Evolutionary conservation across 2,888 invertebrate species (phyloP).

Genomic region (Calliphora vomitoria): DNA sequence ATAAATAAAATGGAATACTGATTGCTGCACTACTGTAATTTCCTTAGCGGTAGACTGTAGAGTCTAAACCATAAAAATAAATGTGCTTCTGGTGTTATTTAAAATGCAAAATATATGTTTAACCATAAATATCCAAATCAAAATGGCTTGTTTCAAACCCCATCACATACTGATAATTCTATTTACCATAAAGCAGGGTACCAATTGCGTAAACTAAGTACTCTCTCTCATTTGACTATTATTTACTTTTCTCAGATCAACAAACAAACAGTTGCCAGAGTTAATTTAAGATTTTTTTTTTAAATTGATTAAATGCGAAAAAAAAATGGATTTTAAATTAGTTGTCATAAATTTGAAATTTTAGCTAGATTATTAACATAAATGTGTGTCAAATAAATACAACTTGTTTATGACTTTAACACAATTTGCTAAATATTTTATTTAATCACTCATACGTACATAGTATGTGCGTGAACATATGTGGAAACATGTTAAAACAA

Average conservation of each 20-base stretch:
- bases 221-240: not conserved
- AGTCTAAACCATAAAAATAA: no score
- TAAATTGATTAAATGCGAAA: slow-evolving; percentile 37
- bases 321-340: slow-evolving; percentile 26
- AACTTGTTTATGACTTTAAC: slow-evolving; percentile 31
- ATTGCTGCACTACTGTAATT: no score
- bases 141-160: no score
- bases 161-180: not conserved
- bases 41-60: no score
- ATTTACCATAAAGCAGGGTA: not conserved
- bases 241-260: slow-evolving; percentile 15
- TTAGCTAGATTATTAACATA: slow-evolving; percentile 1
- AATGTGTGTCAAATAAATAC: not conserved
- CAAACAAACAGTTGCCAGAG: slow-evolving; percentile 3
- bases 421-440: slow-evolving; percentile 14
- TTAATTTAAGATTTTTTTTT: slow-evolving; percentile 18
- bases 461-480: no score
- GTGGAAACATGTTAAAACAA: not conserved
- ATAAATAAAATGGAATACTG: no score
- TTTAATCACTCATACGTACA: not conserved
- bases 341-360: slow-evolving; percentile 23
- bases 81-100: no score
- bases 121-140: not conserved
- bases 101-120: no score
- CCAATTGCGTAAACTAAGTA: not conserved